phyloP scores from a whole-genome alignment of 1,140 invertebrate genomes.

The Drosophila mojavensis region DNA sequence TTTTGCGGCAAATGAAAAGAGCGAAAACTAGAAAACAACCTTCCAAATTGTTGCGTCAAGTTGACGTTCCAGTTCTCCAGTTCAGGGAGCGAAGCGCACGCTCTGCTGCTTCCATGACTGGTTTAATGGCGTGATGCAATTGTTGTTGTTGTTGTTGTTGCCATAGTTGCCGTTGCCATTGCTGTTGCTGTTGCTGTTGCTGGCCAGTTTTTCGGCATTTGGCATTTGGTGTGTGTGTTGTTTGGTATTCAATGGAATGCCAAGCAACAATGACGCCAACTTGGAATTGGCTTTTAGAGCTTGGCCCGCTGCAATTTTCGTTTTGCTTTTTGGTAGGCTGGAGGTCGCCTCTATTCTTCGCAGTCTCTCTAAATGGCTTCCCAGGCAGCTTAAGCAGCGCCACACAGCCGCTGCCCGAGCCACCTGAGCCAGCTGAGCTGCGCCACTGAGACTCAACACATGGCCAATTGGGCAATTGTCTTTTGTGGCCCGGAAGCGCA shows the following conservation, averaged over 20 bases:
- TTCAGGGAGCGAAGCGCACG: slow-evolving; percentile 47
- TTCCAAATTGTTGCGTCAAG: slow-evolving; percentile 69
- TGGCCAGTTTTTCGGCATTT: slow-evolving; percentile 60
- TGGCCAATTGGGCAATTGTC: slow-evolving; percentile 42
- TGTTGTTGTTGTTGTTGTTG: slow-evolving; percentile 38
- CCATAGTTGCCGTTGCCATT: slow-evolving; percentile 1
- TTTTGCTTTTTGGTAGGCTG: slow-evolving; percentile 29
- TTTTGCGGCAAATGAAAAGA: slow-evolving; percentile 10
- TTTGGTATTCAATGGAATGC: slow-evolving; percentile 68
- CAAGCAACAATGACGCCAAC: slow-evolving; percentile 40
- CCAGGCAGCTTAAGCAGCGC: background rate
- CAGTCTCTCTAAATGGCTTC: slow-evolving; percentile 10
- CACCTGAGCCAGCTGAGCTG: slow-evolving; percentile 6
- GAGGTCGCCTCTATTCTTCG: slow-evolving; percentile 26
- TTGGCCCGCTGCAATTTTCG: slow-evolving; percentile 26
- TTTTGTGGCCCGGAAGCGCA: slow-evolving; percentile 26
- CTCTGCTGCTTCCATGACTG: slow-evolving; percentile 51
- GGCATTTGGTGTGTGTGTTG: slow-evolving; percentile 55
- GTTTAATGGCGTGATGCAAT: slow-evolving; percentile 66
- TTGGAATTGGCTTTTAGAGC: slow-evolving; percentile 28
- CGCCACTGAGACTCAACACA: slow-evolving; percentile 31
- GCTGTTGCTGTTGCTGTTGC: slow-evolving; percentile 17
- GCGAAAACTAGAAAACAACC: slow-evolving; percentile 31
- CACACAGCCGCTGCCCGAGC: background rate
- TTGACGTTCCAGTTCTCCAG: slow-evolving; percentile 70